A percentile compares a stretch with the other conserved stretches of the same genome.
phyloP scores from a whole-genome alignment of 2,888 invertebrate genomes.

The Spisula solida region DNA sequence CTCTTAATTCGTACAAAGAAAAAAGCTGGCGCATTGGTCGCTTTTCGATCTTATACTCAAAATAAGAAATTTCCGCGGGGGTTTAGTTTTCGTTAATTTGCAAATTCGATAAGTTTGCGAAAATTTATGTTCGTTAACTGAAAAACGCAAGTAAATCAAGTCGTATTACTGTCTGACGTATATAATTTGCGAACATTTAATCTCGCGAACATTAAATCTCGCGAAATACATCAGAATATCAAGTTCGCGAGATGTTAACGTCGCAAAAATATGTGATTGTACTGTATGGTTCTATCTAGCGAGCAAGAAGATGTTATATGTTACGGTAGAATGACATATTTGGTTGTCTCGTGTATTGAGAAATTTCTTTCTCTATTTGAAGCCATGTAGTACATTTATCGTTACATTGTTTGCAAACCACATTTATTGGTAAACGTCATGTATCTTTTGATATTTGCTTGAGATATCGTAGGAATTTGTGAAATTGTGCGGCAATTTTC shows the following conservation, averaged over 20 bases:
- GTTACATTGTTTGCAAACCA: conserved; percentile 28
- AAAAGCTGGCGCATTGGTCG: neutral
- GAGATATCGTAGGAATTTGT: neutral
- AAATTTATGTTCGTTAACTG: too few relatives aligned
- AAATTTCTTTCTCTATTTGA: neutral
- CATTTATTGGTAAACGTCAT: conserved; percentile 22
- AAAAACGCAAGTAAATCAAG: too few relatives aligned
- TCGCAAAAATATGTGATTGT: too few relatives aligned
- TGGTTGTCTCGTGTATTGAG: neutral
- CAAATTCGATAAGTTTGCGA: too few relatives aligned
- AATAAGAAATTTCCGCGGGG: too few relatives aligned
- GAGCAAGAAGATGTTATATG: neutral
- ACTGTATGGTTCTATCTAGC: neutral
- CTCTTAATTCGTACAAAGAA: conserved; percentile 7
- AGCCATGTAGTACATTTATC: conserved; percentile 19
- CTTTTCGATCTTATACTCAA: neutral
- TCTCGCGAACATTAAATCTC: too few relatives aligned
- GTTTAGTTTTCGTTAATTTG: too few relatives aligned
- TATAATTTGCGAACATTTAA: too few relatives aligned
- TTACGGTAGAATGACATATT: neutral
- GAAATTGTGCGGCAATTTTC: neutral
- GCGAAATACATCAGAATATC: too few relatives aligned
- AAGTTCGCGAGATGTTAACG: too few relatives aligned
- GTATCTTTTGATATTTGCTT: neutral
- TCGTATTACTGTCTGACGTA: too few relatives aligned